phyloP scores from a whole-genome alignment of 2,113 vertebrate species.

The Brienomyrus brachyistius region DNA sequence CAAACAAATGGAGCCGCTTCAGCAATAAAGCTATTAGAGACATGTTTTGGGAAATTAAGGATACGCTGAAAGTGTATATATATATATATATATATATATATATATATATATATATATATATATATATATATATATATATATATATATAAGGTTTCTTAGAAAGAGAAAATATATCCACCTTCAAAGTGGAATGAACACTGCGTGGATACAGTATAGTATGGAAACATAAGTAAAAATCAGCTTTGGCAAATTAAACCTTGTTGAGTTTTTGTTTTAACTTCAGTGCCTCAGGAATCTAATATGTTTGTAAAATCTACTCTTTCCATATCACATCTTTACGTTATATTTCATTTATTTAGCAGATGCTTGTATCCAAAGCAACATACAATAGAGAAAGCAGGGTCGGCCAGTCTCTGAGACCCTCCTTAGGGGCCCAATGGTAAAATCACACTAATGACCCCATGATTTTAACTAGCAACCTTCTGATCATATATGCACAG shows the following conservation, averaged over 20 bases:
- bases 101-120: not conserved
- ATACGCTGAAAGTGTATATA: not conserved
- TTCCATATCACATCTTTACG: not conserved
- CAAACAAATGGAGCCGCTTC: constrained; percentile 9
- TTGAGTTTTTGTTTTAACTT: not conserved
- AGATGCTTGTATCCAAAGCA: not conserved
- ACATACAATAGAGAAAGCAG: not conserved
- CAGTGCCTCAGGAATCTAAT: not conserved
- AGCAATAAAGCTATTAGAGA: constrained; percentile 9
- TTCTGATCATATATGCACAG: not conserved
- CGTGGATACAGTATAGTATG: not conserved
- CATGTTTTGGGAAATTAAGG: constrained; percentile 14
- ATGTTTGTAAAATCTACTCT: not conserved
- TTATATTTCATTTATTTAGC: not conserved
- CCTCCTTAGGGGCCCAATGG: not conserved
- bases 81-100: not conserved
- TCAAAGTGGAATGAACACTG: not conserved
- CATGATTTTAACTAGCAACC: not conserved
- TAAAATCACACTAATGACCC: not conserved
- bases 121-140: not conserved
- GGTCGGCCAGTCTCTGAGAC: not conserved
- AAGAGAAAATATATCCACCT: not conserved
- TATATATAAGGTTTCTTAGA: not conserved
- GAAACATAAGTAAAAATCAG: not conserved
- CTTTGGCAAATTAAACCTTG: not conserved